phyloP scores from a whole-genome alignment of 2,113 vertebrate species.

The Neopipo cinnamomea region DNA sequence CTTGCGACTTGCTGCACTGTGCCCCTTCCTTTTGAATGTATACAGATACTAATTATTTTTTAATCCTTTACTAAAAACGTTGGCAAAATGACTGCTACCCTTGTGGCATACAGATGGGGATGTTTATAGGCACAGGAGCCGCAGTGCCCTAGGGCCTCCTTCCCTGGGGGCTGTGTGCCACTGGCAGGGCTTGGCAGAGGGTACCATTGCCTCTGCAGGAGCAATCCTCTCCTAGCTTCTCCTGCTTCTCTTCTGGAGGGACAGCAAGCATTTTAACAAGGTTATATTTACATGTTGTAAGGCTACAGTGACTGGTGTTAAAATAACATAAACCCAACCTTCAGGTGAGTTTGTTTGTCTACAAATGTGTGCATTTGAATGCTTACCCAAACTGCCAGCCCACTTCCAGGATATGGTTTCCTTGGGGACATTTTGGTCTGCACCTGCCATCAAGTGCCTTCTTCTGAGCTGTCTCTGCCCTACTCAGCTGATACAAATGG shows the following conservation, averaged over 20 bases:
- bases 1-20: conserved; percentile 1
- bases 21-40: conserved; percentile 39
- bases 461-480: not conserved
- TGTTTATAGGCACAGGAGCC: not conserved
- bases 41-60: conserved; percentile 64
- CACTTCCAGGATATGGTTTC: not conserved
- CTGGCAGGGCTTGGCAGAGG: not conserved
- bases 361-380: rapidly evolving
- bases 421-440: too few relatives aligned
- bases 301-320: not conserved
- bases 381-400: not conserved
- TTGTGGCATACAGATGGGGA: not conserved
- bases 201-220: not conserved
- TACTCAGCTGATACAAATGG: not conserved
- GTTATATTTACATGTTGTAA: not conserved
- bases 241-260: not conserved
- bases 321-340: not conserved
- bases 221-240: not conserved
- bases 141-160: not conserved
- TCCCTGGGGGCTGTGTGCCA: rapidly evolving
- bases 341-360: not conserved
- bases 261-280: rapidly evolving
- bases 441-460: too few relatives aligned
- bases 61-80: conserved; percentile 44
- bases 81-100: not conserved